These are phyloP conservation scores for Adelosebastes latens DNA, from an alignment of 2,797 vertebrate species.

Conservation along the genomic window DNA sequence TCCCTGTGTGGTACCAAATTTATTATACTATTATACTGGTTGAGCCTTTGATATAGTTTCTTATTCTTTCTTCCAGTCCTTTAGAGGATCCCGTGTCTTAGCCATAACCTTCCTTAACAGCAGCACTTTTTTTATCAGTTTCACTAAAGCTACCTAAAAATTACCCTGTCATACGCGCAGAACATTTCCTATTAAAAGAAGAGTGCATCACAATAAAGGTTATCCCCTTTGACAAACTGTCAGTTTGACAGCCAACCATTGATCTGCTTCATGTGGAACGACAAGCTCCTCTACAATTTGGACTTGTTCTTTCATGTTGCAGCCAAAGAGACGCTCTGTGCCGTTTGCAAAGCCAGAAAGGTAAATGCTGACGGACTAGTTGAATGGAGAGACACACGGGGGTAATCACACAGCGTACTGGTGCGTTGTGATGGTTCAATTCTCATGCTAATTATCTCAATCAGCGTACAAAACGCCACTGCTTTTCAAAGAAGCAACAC, in stretches of 20 bases:
- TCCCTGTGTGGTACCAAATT: neutral
- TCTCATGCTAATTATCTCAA: slow-evolving; percentile 84
- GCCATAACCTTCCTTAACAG: neutral
- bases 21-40: neutral
- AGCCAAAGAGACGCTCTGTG: slow-evolving; percentile 56
- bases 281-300: slow-evolving; percentile 46
- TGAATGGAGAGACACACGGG: slow-evolving; percentile 56
- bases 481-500: slow-evolving; percentile 55
- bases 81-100: neutral
- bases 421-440: slow-evolving; percentile 82
- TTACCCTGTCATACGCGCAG: neutral
- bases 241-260: slow-evolving; percentile 62
- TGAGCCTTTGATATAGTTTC: neutral
- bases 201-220: slow-evolving; percentile 42
- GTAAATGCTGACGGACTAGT: slow-evolving; percentile 53
- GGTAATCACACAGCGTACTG: slow-evolving; percentile 71
- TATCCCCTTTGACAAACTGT: slow-evolving; percentile 49
- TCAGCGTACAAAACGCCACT: slow-evolving; percentile 69
- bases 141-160: slow-evolving; percentile 32
- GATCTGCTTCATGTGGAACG: slow-evolving; percentile 62
- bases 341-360: slow-evolving; percentile 38
- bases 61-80: neutral
- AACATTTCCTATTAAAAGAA: slow-evolving; percentile 31
- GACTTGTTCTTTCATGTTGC: slow-evolving; percentile 63
- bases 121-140: slow-evolving; percentile 30